Base-by-base conservation (phyloP, 2,113 vertebrate genomes). In the Anser brachyrhynchus region DNA sequence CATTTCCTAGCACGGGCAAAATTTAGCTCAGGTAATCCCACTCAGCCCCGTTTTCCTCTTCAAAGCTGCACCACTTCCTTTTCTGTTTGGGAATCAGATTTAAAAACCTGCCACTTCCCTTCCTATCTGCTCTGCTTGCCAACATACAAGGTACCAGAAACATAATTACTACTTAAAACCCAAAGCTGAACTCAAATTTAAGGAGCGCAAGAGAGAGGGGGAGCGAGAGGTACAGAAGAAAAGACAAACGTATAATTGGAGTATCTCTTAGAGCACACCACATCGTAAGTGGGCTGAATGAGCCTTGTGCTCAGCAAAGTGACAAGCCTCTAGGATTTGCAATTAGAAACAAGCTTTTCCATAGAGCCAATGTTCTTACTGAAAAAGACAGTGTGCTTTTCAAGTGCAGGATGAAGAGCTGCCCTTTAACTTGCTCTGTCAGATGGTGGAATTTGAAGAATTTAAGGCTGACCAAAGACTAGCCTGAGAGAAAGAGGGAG, bases 401-500 rank as follows among this genome's bases (percentile, higher is more conserved):
- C 77, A 77, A 92, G 87, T 43, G 73, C 37, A 67, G 92, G 91
- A 90, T 91, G 92, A 90, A 86, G 89, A 90, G 82, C 84, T 91
- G 92, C 82, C 96, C 87, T 85, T 61, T 67, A 92, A 77, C 66
- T 92, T 28, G 33, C 91, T 90, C 44, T 93, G 91, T 88, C 95
- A 93, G 88, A 94, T 39, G 74, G 72, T 84, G 97, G 96, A 97
- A 98, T 98, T 90, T 93, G 58, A 98, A 97, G 95, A 97, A 98
- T 97, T 97, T 90, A 66, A 95, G 85, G 92, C 89, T 90, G 93
- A 95, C 94, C 89, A 77, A 95, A 93, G 84, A 65, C 59, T 26
- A 90, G 91, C 64, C 88, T 94, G 92, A 97, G 90, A 97, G 95
- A 97, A 97, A 84, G 57, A 62, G 73, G 94, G 84, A 95, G 78